These are phyloP conservation scores for Deroptyus accipitrinus DNA, from an alignment of 2,113 vertebrate species.

Conservation along the genomic window DNA sequence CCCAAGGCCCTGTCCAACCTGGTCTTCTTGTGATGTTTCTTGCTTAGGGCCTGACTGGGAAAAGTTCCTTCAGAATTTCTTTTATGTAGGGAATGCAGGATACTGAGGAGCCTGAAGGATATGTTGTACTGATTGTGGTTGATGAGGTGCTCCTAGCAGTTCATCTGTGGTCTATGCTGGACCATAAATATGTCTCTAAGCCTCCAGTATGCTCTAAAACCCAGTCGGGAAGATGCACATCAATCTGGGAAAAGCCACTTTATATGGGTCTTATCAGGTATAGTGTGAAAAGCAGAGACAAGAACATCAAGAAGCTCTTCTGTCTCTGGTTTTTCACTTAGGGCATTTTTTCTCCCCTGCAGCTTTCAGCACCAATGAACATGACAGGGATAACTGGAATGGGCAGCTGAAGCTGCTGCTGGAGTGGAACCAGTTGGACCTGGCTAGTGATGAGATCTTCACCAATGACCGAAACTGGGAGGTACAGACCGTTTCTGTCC, in stretches of 20 bases:
- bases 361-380: slow-evolving; percentile 82
- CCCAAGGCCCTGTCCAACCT: background rate
- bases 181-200: background rate
- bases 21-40: background rate
- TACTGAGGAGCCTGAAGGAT: background rate
- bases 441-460: slow-evolving; percentile 81
- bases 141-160: background rate
- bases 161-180: background rate
- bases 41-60: background rate
- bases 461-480: slow-evolving; percentile 81
- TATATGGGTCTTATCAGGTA: background rate
- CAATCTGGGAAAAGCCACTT: background rate
- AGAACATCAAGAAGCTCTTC: background rate
- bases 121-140: background rate
- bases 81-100: background rate
- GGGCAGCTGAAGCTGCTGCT: slow-evolving; percentile 81
- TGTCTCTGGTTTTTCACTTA: background rate
- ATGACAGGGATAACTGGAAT: slow-evolving; percentile 80
- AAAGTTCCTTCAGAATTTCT: background rate
- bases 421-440: slow-evolving; percentile 83
- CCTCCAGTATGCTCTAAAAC: background rate
- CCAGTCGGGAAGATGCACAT: accelerated
- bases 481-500: slow-evolving; percentile 43
- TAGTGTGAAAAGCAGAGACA: background rate
- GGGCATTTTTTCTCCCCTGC: background rate